Percentiles rank a stretch among this genome's conserved stretches.
Evolutionary conservation across 2,797 vertebrate genomes (phyloP).

Genomic region (Botia almorhae): DNA sequence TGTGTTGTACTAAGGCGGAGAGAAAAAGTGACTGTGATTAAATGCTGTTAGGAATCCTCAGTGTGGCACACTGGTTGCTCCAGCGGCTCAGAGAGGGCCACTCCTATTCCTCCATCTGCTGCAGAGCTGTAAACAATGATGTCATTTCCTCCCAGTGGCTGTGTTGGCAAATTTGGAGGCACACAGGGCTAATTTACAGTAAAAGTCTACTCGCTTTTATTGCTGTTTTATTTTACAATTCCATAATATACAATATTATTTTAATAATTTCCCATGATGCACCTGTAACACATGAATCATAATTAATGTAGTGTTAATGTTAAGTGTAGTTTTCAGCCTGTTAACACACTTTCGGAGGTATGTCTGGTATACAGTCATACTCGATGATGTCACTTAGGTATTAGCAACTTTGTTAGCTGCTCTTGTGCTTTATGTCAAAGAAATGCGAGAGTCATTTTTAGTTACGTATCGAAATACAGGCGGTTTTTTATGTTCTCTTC

Average conservation of each 20-base stretch:
- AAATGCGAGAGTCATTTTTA: neutral
- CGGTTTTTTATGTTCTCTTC: neutral
- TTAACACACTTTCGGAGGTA: constrained; percentile 13
- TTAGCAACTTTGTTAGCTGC: neutral
- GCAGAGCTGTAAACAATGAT: constrained; percentile 66
- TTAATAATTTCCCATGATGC: neutral
- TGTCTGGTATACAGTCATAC: constrained; percentile 19
- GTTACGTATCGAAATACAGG: neutral
- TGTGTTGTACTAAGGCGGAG: neutral
- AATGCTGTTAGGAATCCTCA: constrained; percentile 49
- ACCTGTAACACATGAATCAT: constrained; percentile 2
- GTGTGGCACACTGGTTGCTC: constrained; percentile 46
- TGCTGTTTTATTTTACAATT: constrained; percentile 6
- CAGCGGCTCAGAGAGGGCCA: constrained; percentile 49
- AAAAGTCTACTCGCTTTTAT: constrained; percentile 40
- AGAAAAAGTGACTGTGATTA: constrained; percentile 33
- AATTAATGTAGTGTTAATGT: neutral
- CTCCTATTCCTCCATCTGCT: constrained; percentile 61
- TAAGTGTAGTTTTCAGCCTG: neutral
- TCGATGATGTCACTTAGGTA: neutral
- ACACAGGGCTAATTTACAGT: constrained; percentile 35
- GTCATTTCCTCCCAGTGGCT: constrained; percentile 71
- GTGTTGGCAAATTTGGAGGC: constrained; percentile 60
- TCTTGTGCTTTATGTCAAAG: neutral
- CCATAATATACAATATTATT: neutral